Percentiles rank a stretch among this genome's conserved stretches.
Conservation (phyloP, 2,113 vertebrate species). For the Setophaga coronata region DNA sequence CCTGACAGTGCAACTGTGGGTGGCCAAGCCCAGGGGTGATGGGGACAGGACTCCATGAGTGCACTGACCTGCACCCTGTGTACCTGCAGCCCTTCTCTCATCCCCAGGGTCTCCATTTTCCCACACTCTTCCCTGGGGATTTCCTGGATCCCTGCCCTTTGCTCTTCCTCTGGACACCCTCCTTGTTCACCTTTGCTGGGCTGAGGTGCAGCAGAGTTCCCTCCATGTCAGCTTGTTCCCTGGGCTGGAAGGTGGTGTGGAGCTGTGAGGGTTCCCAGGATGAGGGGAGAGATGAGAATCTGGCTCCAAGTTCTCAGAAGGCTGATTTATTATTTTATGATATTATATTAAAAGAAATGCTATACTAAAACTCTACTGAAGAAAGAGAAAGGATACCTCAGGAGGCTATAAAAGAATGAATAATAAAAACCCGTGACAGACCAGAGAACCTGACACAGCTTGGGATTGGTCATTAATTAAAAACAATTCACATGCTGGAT, state of each 20-base stretch:
- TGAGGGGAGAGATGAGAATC: too few species aligned
- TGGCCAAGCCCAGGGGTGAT: fast-evolving
- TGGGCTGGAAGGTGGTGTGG: background rate
- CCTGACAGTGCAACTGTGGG: fast-evolving
- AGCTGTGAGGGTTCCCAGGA: too few species aligned
- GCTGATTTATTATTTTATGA: too few species aligned
- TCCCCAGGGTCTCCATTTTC: background rate
- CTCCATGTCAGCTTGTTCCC: background rate
- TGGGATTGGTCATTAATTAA: too few species aligned
- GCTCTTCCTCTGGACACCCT: background rate
- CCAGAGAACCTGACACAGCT: too few species aligned
- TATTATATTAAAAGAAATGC: too few species aligned
- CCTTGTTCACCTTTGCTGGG: fast-evolving
- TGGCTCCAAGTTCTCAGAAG: too few species aligned
- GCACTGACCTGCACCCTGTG: fast-evolving
- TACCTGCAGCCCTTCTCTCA: background rate
- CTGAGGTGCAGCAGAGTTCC: background rate
- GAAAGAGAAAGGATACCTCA: too few species aligned
- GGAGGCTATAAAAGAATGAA: too few species aligned
- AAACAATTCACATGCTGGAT: too few species aligned
- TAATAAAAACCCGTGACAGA: too few species aligned
- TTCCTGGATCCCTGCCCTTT: background rate
- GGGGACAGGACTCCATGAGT: background rate
- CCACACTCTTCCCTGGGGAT: background rate
- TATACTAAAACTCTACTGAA: too few species aligned